Evolutionary conservation across 2,797 vertebrate genomes (phyloP).

Genomic region (Limnodromus scolopaceus): DNA sequence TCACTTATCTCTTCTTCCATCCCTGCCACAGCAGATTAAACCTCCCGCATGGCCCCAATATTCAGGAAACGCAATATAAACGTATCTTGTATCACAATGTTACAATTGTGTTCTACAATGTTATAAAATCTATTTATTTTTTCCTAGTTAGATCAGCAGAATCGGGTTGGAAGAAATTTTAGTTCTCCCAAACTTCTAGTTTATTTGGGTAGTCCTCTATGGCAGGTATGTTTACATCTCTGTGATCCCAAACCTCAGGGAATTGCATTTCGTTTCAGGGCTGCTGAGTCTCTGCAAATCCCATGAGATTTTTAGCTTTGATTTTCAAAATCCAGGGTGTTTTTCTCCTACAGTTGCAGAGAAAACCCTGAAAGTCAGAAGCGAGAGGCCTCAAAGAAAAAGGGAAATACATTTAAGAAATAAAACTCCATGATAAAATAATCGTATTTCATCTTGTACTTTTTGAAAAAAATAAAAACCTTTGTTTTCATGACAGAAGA

Average conservation of each 20-base stretch:
- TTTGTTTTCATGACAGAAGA: background rate
- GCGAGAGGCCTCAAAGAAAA: background rate
- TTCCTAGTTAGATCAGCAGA: background rate
- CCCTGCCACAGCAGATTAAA: background rate
- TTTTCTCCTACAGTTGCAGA: background rate
- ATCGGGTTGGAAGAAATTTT: background rate
- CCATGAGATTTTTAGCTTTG: background rate
- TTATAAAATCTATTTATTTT: background rate
- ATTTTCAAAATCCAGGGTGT: background rate
- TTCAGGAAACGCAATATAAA: background rate
- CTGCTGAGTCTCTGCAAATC: background rate
- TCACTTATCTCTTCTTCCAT: background rate
- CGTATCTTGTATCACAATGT: background rate
- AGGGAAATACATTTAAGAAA: background rate
- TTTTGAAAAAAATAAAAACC: background rate
- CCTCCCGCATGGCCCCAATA: background rate
- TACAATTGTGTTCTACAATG: background rate
- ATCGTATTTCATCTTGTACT: background rate
- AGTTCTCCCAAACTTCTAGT: background rate
- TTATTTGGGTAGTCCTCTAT: background rate
- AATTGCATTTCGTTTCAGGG: conserved; percentile 5
- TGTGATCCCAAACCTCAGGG: conserved; percentile 5
- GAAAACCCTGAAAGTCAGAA: background rate
- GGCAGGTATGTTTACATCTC: background rate
- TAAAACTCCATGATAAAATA: background rate